These are phyloP conservation scores for Datnioides undecimradiatus DNA, from an alignment of 2,113 vertebrate species.

Conservation along the genomic window DNA sequence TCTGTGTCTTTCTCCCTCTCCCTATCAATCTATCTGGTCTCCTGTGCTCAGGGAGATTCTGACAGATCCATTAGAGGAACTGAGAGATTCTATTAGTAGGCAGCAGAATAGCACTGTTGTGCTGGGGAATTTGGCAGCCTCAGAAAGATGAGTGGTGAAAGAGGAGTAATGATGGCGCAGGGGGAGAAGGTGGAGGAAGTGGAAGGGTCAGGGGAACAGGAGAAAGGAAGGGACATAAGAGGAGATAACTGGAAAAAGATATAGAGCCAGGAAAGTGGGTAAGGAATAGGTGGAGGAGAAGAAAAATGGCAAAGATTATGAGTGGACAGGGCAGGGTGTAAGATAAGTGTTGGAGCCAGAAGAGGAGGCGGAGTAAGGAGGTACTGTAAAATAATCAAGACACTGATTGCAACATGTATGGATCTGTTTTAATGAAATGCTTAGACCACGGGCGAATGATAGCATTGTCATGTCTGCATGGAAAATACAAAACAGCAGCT, in stretches of 20 bases:
- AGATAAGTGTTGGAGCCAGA: slow-evolving; percentile 14
- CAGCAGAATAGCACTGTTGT: slow-evolving; percentile 73
- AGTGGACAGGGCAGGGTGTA: slow-evolving; percentile 21
- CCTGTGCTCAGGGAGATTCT: slow-evolving; percentile 67
- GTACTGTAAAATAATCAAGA: background rate
- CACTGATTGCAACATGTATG: background rate
- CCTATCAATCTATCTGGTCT: slow-evolving; percentile 73
- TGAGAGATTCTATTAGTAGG: slow-evolving; percentile 78
- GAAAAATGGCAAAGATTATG: slow-evolving; percentile 30
- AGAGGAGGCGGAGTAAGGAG: background rate
- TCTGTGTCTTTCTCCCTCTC: slow-evolving; percentile 35
- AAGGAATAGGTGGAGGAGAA: slow-evolving; percentile 11
- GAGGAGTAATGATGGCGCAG: slow-evolving; percentile 67
- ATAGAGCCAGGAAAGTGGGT: slow-evolving; percentile 30
- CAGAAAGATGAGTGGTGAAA: slow-evolving; percentile 71
- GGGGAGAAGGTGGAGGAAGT: slow-evolving; percentile 50
- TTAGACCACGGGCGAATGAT: background rate
- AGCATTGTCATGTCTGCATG: background rate
- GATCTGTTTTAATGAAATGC: background rate
- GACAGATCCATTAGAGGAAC: slow-evolving; percentile 79
- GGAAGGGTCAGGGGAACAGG: slow-evolving; percentile 57
- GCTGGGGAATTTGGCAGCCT: slow-evolving; percentile 58
- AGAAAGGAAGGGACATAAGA: slow-evolving; percentile 56
- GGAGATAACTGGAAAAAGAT: slow-evolving; percentile 65
- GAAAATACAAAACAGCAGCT: background rate